These are phyloP conservation scores for Thymelicus sylvestris DNA, from an alignment of 2,888 invertebrate genomes.

Conservation along the genomic window DNA sequence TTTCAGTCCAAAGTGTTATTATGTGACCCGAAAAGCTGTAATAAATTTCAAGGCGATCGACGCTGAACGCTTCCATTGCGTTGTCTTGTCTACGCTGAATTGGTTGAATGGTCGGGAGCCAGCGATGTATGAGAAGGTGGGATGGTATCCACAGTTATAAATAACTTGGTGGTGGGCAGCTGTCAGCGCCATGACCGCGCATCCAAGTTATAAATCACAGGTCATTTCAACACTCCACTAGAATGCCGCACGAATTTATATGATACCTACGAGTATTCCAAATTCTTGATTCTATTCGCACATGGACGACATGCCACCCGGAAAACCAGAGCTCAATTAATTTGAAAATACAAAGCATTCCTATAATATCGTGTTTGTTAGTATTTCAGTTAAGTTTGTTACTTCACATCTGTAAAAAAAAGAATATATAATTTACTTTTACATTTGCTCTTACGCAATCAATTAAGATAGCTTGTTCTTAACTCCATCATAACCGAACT, in stretches of 20 bases:
- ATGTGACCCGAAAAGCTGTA: conserved; percentile 38
- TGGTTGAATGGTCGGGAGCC: not conserved
- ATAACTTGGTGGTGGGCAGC: conserved; percentile 31
- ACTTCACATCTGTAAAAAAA: too few relatives aligned
- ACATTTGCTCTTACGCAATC: too few relatives aligned
- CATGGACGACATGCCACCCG: not conserved
- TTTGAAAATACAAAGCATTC: not conserved
- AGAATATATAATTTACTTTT: too few relatives aligned
- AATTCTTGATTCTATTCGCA: conserved; percentile 32
- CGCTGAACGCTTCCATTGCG: conserved; percentile 24
- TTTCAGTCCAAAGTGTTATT: conserved; percentile 39
- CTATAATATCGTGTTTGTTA: too few relatives aligned
- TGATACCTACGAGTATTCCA: conserved; percentile 28
- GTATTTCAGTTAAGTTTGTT: too few relatives aligned
- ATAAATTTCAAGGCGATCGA: conserved; percentile 35
- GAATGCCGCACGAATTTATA: conserved; percentile 38
- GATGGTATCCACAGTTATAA: conserved; percentile 33
- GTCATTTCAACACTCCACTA: conserved; percentile 43
- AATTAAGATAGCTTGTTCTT: too few relatives aligned
- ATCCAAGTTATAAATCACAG: conserved; percentile 43
- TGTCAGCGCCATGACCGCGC: conserved; percentile 38
- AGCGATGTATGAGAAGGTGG: conserved; percentile 23
- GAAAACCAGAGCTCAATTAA: not conserved
- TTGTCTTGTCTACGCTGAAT: not conserved
- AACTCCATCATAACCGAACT: too few relatives aligned